These are phyloP conservation scores for Triplophysa bombifrons DNA, from an alignment of 2,797 vertebrate species.

Conservation along the genomic window DNA sequence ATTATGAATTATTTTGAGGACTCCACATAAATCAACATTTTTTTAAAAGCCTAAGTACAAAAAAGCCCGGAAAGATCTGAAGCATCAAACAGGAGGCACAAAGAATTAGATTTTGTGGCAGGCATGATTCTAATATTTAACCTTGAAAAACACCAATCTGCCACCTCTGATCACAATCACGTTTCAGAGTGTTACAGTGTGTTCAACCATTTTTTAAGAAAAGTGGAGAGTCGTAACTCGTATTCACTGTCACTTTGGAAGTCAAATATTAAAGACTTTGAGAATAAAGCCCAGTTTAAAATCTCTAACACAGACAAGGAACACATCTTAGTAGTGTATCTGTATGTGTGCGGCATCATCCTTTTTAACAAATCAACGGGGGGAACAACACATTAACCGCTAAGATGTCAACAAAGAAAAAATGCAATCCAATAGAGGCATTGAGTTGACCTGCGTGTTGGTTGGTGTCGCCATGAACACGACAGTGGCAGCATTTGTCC, in stretches of 20 bases:
- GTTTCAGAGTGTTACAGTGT: constrained; percentile 1
- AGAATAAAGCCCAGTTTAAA: neutral
- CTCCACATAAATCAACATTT: constrained; percentile 41
- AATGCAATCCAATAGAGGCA: neutral
- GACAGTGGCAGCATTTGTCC: neutral
- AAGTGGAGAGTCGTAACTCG: neutral
- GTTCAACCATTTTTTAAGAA: neutral
- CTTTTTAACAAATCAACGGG: constrained; percentile 9
- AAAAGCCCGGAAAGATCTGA: constrained; percentile 33
- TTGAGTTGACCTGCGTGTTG: neutral
- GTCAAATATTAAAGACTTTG: neutral
- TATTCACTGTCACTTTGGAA: neutral
- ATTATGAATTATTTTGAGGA: constrained; percentile 40
- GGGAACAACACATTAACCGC: neutral
- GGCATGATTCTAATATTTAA: constrained; percentile 37
- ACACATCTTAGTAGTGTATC: constrained; percentile 45
- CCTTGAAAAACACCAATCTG: constrained; percentile 15
- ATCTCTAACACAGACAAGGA: constrained; percentile 12
- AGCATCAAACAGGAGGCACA: constrained; percentile 60
- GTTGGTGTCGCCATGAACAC: neutral
- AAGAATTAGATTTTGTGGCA: constrained; percentile 56
- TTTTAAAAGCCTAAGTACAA: constrained; percentile 41
- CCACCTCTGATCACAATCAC: constrained; percentile 6
- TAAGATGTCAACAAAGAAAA: neutral
- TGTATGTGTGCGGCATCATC: constrained; percentile 46